Evolutionary conservation across 2,888 invertebrate genomes (phyloP), one percentile per base, ranked within the genome.

Genomic region (Ephialtes manifestator): DNA sequence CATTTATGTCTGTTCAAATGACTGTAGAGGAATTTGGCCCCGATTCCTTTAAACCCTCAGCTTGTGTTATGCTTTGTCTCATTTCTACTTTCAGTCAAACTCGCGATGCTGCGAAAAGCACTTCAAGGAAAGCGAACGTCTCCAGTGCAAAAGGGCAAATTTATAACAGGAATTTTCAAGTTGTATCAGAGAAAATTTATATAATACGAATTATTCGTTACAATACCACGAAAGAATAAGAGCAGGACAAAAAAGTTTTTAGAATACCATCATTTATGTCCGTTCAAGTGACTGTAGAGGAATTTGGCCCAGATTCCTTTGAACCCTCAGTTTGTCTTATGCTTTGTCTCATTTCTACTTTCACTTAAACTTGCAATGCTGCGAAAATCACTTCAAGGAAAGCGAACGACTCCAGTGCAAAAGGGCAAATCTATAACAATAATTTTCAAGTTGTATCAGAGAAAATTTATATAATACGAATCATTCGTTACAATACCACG

Each of bases 381-480:
- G 63, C 31, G 63, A 48, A 60, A 48, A 75, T 63, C 60, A 20
- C 31, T 35, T 35, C 58, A 24, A 31, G 13, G 10, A 35, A 63
- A 63, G 11, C 63, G 18, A 5, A 63, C n/a, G 31, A 2, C 15
- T 60, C n/a, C 31, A 1, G 28, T 60, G 31, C 35, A 15, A n/a
- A n/a, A n/a, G n/a, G n/a, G n/a, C n/a, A n/a, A n/a, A n/a, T n/a
- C n/a, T n/a, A n/a, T n/a, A n/a, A n/a, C n/a, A n/a, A n/a, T n/a
- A n/a, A n/a, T n/a, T n/a, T n/a, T 82, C 85, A 78, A 82, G 78
- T 82, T 85, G 51, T 72, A 51, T 75, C 70, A 65, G 79, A 70
- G 68, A 84, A 86, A 86, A 88, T 86, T 88, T 83, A 83, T 86
- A 81, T 83, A 86, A 85, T 80, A 83, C 84, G 86, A 77, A 86